Conservation (phyloP, 2,888 invertebrate genomes). For the Nesidiocoris tenuis region DNA sequence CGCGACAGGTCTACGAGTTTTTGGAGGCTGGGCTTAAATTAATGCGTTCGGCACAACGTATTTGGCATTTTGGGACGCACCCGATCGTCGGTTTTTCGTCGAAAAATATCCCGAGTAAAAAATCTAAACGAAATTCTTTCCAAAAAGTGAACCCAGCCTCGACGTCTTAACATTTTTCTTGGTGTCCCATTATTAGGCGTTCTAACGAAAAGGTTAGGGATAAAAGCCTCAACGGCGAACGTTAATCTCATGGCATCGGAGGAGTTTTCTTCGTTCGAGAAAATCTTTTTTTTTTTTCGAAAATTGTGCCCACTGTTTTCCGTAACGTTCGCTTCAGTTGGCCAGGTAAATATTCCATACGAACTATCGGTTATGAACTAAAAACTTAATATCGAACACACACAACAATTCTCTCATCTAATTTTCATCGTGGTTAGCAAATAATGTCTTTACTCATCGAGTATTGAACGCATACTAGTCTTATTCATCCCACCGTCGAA, state of each 20-base stretch:
- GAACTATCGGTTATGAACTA: conserved; percentile 43
- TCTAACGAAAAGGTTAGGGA: conserved; percentile 32
- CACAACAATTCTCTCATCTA: conserved; percentile 48
- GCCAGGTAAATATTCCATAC: conserved; percentile 27
- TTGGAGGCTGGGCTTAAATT: conserved; percentile 35
- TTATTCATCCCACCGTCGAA: conserved; percentile 42
- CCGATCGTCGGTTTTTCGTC: not conserved
- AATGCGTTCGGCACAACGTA: not conserved
- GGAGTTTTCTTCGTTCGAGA: conserved; percentile 17
- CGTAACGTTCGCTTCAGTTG: conserved; percentile 20
- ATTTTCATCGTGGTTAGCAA: conserved; percentile 48
- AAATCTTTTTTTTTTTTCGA: conserved; percentile 5
- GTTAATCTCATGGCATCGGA: too few relatives aligned
- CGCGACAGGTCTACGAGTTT: conserved; percentile 11
- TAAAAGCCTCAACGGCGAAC: conserved; percentile 21
- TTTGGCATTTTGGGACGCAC: conserved; percentile 1
- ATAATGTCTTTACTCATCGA: conserved; percentile 37
- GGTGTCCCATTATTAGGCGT: conserved; percentile 41
- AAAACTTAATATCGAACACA: conserved; percentile 48
- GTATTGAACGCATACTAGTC: conserved; percentile 46
- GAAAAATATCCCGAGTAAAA: not conserved
- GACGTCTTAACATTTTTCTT: conserved; percentile 10
- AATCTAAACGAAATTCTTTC: too few relatives aligned
- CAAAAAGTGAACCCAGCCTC: conserved; percentile 26
- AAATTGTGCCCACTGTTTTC: not conserved